Evolutionary conservation across 2,888 invertebrate species (phyloP), one percentile per base, ranked within the genome.

Genomic region (Cryptosula pallasiana): DNA sequence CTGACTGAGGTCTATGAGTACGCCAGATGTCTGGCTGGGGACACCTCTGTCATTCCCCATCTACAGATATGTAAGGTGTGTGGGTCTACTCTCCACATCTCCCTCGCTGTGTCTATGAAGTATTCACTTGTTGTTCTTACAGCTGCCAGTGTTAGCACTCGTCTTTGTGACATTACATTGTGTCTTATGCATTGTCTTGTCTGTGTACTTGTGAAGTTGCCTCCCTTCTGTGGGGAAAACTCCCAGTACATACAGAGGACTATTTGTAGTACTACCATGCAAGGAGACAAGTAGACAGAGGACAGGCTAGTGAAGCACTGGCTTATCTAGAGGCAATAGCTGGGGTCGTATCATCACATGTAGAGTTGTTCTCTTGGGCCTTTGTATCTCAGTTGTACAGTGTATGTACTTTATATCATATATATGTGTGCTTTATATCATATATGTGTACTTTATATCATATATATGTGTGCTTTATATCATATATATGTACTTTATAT

Each of bases 1-100:
- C 91, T 95, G 86, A 96, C 96, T 0, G 95, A 96, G 87, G 91
- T 96, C 74, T 96, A 94, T 84, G 96, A 96, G 85, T 97, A 94
- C 84, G 95, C 95, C 1, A 88, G 92, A 76, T 90, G 91, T 74
- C 87, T 96, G 71, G 91, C 90, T 76, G 91, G 91, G 81, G 88
- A 90, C 29, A 88, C 89, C 72, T 92, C 90, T 82, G 88, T 89
- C 69, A 88, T 95, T 73, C 87, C 89, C 0, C 90, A 91, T 79
- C 88, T 93, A 79, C 91, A 91, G 88, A 91, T 91, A 79, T 76
- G 82, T 77, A 34, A 73, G 69, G 13, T 69, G 63, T n/a, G 57
- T 69, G 23, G 25, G 55, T 45, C 45, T 13, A 45, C 20, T n/a
- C n/a, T n/a, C n/a, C n/a, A n/a, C n/a, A n/a, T n/a, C n/a, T n/a